Evolutionary conservation across 1,140 invertebrate species (phyloP).

Genomic region (Wasmannia auropunctata): DNA sequence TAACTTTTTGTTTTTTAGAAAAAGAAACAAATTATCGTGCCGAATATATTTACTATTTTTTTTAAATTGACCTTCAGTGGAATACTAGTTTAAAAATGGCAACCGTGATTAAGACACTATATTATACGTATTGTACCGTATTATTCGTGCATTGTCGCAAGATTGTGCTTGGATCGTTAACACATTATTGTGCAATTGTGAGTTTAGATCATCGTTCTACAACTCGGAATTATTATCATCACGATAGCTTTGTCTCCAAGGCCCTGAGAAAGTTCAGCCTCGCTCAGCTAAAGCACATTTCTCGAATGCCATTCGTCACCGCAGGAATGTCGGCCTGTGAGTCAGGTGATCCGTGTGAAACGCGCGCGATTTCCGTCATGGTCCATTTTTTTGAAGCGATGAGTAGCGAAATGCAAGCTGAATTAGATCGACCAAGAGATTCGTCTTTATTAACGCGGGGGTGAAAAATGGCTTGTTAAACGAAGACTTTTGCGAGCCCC

Average conservation of each 20-base stretch:
- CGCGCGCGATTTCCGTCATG: background rate
- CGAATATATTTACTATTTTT: no score
- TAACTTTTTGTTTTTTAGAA: no score
- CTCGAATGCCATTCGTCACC: constrained; percentile 2
- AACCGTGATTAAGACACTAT: no score
- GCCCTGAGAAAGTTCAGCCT: background rate
- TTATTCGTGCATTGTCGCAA: background rate
- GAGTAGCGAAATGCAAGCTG: background rate
- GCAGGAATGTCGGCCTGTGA: background rate
- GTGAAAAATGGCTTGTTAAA: constrained; percentile 32
- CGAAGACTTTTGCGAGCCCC: background rate
- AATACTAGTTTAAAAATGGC: no score
- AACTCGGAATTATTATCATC: background rate
- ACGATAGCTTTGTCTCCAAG: background rate
- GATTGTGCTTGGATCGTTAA: background rate
- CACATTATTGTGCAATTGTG: background rate
- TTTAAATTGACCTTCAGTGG: no score
- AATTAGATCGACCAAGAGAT: background rate
- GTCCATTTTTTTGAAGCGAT: constrained; percentile 1
- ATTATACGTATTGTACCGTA: no score
- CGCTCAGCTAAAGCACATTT: background rate
- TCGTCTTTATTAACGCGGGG: constrained; percentile 15
- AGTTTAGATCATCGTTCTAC: background rate
- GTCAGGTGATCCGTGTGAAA: background rate
- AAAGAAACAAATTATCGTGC: no score